Evolutionary conservation across 2,888 invertebrate species (phyloP).

Genomic region (Palloptera scutellata): DNA sequence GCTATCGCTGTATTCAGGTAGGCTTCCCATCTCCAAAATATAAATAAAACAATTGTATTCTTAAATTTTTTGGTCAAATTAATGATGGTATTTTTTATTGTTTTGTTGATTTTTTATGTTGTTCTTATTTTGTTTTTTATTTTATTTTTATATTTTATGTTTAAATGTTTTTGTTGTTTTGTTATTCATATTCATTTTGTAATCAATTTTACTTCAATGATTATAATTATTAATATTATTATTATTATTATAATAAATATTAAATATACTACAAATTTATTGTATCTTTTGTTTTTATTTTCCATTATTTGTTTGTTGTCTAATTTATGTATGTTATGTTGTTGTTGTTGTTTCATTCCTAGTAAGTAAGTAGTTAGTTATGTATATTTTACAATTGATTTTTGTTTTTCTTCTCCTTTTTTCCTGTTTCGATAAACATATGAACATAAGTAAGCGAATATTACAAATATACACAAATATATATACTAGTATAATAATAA

Average conservation of each 20-base stretch:
- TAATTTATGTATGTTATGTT: too few species aligned
- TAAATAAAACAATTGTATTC: constrained; percentile 26
- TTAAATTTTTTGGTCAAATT: constrained; percentile 38
- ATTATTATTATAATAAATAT: constrained; percentile 28
- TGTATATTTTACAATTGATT: constrained; percentile 1
- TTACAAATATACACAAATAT: background rate
- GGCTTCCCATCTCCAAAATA: too few species aligned
- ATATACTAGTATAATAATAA: background rate
- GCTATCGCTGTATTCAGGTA: too few species aligned
- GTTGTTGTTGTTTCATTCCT: constrained; percentile 12
- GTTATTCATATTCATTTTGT: constrained; percentile 17
- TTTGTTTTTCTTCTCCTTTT: background rate
- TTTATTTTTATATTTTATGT: constrained; percentile 1
- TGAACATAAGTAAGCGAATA: background rate
- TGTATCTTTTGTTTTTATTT: constrained; percentile 13
- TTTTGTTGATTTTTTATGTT: constrained; percentile 19
- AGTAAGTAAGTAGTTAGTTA: background rate
- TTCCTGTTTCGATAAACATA: background rate
- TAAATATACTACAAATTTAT: constrained; percentile 39
- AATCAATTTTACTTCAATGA: constrained; percentile 27
- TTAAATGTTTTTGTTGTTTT: constrained; percentile 6
- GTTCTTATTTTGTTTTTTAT: constrained; percentile 12
- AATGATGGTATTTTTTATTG: constrained; percentile 36
- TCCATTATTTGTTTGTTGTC: background rate
- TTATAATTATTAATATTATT: constrained; percentile 27